phyloP scores from a whole-genome alignment of 1,140 invertebrate genomes.

The Hormaphis cornu region DNA sequence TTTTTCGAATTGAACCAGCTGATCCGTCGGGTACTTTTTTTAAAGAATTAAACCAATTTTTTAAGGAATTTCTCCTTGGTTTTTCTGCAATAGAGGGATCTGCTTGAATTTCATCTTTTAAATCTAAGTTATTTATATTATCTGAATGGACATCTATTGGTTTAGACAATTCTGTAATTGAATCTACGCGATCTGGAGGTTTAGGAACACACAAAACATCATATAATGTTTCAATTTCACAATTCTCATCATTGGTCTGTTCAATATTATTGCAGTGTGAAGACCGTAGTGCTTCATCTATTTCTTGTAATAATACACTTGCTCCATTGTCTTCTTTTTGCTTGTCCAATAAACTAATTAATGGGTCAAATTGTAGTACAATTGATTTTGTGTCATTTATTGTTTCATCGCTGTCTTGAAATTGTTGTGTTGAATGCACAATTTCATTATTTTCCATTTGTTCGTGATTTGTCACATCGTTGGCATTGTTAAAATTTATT shows the following conservation, averaged over 20 bases:
- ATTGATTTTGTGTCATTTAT: neutral
- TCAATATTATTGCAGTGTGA: conserved; percentile 37
- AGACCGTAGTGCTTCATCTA: conserved; percentile 22
- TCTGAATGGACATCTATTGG: neutral
- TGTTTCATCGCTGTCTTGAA: neutral
- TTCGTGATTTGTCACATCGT: neutral
- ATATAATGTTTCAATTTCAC: conserved; percentile 40
- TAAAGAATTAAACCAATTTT: conserved; percentile 40
- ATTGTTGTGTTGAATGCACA: neutral
- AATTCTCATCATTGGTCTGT: neutral
- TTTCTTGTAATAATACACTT: neutral
- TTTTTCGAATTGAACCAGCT: conserved; percentile 42
- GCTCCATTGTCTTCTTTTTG: conserved; percentile 27
- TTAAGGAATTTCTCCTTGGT: conserved; percentile 40
- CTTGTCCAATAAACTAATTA: conserved; percentile 35
- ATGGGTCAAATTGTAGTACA: conserved; percentile 11
- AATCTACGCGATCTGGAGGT: conserved; percentile 37
- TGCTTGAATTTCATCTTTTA: conserved; percentile 33
- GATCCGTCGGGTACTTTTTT: conserved; percentile 42
- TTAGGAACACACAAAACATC: conserved; percentile 36
- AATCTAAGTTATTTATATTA: neutral
- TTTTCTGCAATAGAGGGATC: conserved; percentile 39
- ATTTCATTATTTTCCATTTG: conserved; percentile 7
- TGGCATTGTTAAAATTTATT: conserved; percentile 34
- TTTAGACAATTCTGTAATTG: conserved; percentile 30